Conservation (phyloP, 1,140 invertebrate species). For the Melipona quadrifasciata region DNA sequence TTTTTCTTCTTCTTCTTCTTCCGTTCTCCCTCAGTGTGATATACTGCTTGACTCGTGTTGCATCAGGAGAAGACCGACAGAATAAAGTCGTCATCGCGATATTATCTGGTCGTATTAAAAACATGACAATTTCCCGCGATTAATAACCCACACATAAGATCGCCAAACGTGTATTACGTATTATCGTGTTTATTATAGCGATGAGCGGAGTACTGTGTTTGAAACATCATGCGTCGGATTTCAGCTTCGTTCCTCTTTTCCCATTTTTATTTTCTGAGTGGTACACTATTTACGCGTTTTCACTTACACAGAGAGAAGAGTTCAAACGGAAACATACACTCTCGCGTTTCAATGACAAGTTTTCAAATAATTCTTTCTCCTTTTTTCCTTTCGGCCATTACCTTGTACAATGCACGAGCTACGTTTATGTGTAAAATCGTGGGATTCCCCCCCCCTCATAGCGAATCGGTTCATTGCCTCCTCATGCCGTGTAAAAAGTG, state of each 20-base stretch:
- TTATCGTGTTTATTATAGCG: conserved; percentile 8
- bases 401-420: too few relatives aligned
- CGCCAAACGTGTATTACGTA: not conserved
- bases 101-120: conserved; percentile 34
- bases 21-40: not conserved
- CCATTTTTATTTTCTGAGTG: not conserved
- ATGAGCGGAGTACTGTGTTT: not conserved
- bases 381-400: too few relatives aligned
- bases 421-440: not conserved
- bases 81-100: conserved; percentile 4
- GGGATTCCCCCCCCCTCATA: too few relatives aligned
- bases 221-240: not conserved
- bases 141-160: conserved; percentile 18
- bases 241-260: not conserved
- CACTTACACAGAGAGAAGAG: not conserved
- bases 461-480: not conserved
- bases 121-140: conserved; percentile 30
- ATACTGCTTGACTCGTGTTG: conserved; percentile 24
- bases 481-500: not conserved
- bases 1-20: too few relatives aligned
- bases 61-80: conserved; percentile 21
- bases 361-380: not conserved
- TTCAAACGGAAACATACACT: not conserved
- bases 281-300: conserved; percentile 1
- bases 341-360: not conserved